Base-by-base conservation (phyloP, 2,888 invertebrate species). In the Perithous albicinctus region DNA sequence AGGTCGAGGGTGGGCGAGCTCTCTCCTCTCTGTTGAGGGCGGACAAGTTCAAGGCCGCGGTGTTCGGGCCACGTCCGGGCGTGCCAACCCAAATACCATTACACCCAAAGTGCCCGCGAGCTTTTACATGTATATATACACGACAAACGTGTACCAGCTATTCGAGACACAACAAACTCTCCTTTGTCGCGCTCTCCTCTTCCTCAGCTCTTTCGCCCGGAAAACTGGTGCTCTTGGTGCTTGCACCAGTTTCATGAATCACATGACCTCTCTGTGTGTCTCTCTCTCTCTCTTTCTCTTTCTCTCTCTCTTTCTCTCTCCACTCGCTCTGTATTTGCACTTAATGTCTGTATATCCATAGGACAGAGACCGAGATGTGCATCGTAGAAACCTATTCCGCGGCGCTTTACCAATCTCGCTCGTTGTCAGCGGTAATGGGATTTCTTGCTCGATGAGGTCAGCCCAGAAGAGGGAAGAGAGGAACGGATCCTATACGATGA, bases 1-100 rank as follows among this genome's bases (percentile, higher is more conserved):
- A 72, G 81, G 64, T 38, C 18, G 75, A 54, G 67, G 70, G 59
- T 80, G 66, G 69, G 64, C 51, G 63, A 56, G 56, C 15, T 43
- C 43, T 43, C 43, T 43, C 43, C 43, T 59, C 77, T 23, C 23
- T 23, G 8, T 61, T 73, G 86, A 78, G 85, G 86, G 85, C 77
- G 86, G 81, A 84, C 88, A 91, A 91, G 91, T 91, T 91, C 91
- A 91, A 90, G 91, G 91, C 83, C 84, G 74, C 73, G 56, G 61
- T 41, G 84, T 87, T 87, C 87, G 87, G 88, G 89, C 87, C 87
- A 85, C 85, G 89, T 89, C 89, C 90, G 91, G 88, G 86, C 88
- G 84, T 85, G 82, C 87, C 87, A 89, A 89, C 87, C 88, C 86
- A 85, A 89, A 89, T 90, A 88, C 86, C 85, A 86, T 87, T 86